Evolutionary conservation across 2,113 vertebrate genomes (phyloP).

Genomic region (Tympanuchus pallidicinctus): DNA sequence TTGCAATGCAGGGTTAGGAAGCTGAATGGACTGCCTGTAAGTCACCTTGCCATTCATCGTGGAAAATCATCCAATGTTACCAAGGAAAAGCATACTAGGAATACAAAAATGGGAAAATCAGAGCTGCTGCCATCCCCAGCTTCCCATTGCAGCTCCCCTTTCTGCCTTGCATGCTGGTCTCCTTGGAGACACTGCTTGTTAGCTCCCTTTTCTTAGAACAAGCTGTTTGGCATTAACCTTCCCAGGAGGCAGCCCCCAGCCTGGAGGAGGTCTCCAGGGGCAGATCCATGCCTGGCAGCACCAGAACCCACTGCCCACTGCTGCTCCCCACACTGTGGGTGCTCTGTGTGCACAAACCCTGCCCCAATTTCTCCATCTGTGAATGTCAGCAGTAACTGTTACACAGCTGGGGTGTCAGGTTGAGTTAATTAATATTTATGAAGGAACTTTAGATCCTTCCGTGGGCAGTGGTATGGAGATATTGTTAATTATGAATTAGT

Average conservation of each 20-base stretch:
- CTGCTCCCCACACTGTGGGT: constrained; percentile 7
- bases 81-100: background rate
- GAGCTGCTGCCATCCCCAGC: background rate
- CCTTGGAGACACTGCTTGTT: constrained; percentile 17
- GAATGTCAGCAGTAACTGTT: constrained; percentile 12
- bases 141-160: background rate
- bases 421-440: constrained; percentile 48
- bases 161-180: background rate
- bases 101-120: background rate
- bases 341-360: constrained; percentile 11
- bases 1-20: background rate
- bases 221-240: background rate
- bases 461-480: background rate
- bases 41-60: background rate
- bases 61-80: background rate
- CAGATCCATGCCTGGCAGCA: background rate
- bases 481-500: constrained; percentile 11
- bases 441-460: background rate
- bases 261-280: background rate
- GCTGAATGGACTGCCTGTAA: background rate
- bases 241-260: background rate
- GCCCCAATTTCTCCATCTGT: constrained; percentile 54
- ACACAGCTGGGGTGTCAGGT: background rate
- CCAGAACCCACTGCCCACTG: background rate
- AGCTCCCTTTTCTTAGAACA: background rate